Conservation (phyloP, 2,888 invertebrate genomes). For the Allophyes oxyacanthae region DNA sequence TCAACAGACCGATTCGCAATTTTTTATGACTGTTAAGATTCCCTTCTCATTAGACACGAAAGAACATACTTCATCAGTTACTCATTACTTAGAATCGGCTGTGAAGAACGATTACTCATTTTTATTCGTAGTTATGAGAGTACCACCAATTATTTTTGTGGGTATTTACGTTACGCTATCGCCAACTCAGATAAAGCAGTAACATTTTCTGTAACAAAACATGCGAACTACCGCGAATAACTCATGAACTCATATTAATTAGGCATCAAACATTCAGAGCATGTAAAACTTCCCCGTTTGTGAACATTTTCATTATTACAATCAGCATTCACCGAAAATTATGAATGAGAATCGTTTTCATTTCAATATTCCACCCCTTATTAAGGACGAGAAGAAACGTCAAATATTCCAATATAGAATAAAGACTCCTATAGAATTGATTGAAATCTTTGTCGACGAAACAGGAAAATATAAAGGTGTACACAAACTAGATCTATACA, state of each 20-base stretch:
- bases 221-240: constrained; percentile 1
- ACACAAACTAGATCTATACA: constrained; percentile 4
- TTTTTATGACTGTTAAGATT: constrained; percentile 10
- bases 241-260: constrained; percentile 4
- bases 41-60: constrained; percentile 1
- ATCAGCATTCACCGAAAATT: constrained; percentile 66
- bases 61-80: constrained; percentile 8
- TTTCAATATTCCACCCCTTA: constrained; percentile 57
- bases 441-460: constrained; percentile 33
- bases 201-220: too few relatives aligned
- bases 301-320: constrained; percentile 53
- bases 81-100: constrained; percentile 29
- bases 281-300: constrained; percentile 4
- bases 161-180: too few relatives aligned
- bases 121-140: too few relatives aligned
- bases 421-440: constrained; percentile 21
- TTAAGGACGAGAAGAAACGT: constrained; percentile 21
- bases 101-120: constrained; percentile 27
- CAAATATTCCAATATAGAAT: constrained; percentile 29
- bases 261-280: constrained; percentile 11
- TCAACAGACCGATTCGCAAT: constrained; percentile 9
- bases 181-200: too few relatives aligned
- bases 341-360: constrained; percentile 60
- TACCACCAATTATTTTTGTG: too few relatives aligned
- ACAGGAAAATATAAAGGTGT: constrained; percentile 6